Conservation (phyloP, 2,888 invertebrate genomes). For the Furcula furcula region DNA sequence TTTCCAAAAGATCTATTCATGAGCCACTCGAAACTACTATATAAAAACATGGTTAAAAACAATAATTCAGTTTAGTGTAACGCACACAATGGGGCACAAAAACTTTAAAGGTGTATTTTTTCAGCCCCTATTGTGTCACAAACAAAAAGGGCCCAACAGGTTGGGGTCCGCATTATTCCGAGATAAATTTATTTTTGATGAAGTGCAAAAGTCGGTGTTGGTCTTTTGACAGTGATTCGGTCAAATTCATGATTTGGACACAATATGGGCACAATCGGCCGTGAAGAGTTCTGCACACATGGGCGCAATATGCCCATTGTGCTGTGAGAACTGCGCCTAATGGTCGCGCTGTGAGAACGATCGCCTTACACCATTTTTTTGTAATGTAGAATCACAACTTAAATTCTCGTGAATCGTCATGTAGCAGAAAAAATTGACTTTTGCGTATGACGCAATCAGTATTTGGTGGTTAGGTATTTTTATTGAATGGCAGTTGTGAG, state of each 20-base stretch:
- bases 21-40: conserved; percentile 53
- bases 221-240: conserved; percentile 62
- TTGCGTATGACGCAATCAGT: conserved; percentile 2
- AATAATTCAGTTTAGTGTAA: conserved; percentile 63
- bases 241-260: conserved; percentile 57
- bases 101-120: conserved; percentile 43
- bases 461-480: conserved; percentile 1
- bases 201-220: conserved; percentile 75
- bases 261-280: conserved; percentile 58
- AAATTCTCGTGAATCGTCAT: conserved; percentile 31
- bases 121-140: conserved; percentile 41
- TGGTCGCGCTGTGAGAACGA: conserved; percentile 59
- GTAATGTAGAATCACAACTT: conserved; percentile 10
- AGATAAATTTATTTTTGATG: conserved; percentile 78
- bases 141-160: conserved; percentile 60
- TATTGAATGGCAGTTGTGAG: background rate
- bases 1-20: conserved; percentile 48
- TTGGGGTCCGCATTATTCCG: conserved; percentile 59
- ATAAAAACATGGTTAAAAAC: conserved; percentile 61
- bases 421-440: conserved; percentile 8
- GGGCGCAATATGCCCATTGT: conserved; percentile 72
- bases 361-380: conserved; percentile 24
- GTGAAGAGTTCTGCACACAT: conserved; percentile 72
- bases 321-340: conserved; percentile 54
- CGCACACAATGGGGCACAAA: conserved; percentile 51